These are phyloP conservation scores for Sylvicapra grimmia DNA, from an alignment of 2,113 vertebrate genomes.

Conservation along the genomic window DNA sequence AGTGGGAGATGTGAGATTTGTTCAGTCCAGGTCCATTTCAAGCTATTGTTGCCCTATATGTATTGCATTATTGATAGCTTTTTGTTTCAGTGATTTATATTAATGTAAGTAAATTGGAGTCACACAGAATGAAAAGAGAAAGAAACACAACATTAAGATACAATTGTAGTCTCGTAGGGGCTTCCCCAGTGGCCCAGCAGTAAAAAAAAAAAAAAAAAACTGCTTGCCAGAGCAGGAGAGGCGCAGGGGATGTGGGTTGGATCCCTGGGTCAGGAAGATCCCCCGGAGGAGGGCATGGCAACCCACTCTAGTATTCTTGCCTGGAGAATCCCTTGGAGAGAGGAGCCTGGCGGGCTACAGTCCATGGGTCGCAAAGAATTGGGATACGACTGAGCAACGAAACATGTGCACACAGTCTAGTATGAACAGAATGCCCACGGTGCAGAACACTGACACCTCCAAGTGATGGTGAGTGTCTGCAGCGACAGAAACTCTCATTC, in stretches of 20 bases:
- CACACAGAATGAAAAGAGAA: neutral
- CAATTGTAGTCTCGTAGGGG: neutral
- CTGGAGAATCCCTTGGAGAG: neutral
- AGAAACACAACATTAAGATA: neutral
- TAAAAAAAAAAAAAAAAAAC: too few species aligned
- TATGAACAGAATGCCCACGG: neutral
- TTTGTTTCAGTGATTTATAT: neutral
- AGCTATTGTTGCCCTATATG: neutral
- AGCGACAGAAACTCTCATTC: neutral
- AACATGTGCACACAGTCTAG: fast-evolving
- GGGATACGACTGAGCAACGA: fast-evolving
- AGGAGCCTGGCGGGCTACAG: neutral
- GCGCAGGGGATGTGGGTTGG: neutral
- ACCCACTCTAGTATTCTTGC: neutral
- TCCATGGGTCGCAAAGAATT: neutral
- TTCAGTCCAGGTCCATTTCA: neutral
- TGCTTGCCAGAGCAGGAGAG: neutral
- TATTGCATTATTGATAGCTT: neutral
- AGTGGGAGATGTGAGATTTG: neutral
- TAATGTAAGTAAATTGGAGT: neutral
- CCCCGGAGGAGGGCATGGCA: neutral
- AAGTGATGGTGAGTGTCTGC: too few species aligned
- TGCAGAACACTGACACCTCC: too few species aligned
- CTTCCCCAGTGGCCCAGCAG: neutral
- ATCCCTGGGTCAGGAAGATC: neutral